Evolutionary conservation across 2,888 invertebrate species (phyloP).

Genomic region (Drosophila fungiperda): DNA sequence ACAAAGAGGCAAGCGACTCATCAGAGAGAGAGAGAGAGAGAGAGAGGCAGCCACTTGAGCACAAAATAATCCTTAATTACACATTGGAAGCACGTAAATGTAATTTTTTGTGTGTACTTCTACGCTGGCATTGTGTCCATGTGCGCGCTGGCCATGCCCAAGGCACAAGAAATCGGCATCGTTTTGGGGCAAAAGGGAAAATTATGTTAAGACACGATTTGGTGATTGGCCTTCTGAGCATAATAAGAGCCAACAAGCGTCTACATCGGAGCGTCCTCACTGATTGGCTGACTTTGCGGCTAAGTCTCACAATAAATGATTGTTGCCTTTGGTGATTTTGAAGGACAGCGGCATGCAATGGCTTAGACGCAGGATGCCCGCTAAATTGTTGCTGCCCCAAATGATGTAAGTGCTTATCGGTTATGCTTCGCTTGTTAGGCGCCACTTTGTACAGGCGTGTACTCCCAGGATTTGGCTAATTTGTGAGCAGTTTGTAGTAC

Average conservation of each 20-base stretch:
- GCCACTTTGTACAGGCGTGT: constrained; percentile 43
- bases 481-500: constrained; percentile 65
- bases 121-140: constrained; percentile 52
- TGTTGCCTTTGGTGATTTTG: constrained; percentile 71
- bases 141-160: constrained; percentile 19
- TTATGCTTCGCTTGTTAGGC: constrained; percentile 41
- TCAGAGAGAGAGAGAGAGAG: constrained; percentile 3
- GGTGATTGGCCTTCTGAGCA: constrained; percentile 71
- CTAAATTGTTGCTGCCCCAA: constrained; percentile 26
- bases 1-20: constrained; percentile 30
- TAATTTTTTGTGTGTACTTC: constrained; percentile 77
- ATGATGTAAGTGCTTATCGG: constrained; percentile 57
- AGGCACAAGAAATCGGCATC: not conserved
- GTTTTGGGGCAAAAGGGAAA: constrained; percentile 49
- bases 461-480: constrained; percentile 68
- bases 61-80: constrained; percentile 80
- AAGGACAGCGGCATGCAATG: constrained; percentile 61
- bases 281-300: constrained; percentile 72
- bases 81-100: constrained; percentile 80
- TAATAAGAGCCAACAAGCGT: constrained; percentile 30
- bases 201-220: constrained; percentile 80
- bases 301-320: constrained; percentile 75
- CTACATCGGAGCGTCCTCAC: constrained; percentile 50
- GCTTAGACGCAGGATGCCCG: constrained; percentile 20
- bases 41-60: constrained; percentile 68